A percentile compares a stretch with the other conserved stretches of the same genome.
phyloP scores from a whole-genome alignment of 1,140 invertebrate species.

The Coenobita brevimanus region DNA sequence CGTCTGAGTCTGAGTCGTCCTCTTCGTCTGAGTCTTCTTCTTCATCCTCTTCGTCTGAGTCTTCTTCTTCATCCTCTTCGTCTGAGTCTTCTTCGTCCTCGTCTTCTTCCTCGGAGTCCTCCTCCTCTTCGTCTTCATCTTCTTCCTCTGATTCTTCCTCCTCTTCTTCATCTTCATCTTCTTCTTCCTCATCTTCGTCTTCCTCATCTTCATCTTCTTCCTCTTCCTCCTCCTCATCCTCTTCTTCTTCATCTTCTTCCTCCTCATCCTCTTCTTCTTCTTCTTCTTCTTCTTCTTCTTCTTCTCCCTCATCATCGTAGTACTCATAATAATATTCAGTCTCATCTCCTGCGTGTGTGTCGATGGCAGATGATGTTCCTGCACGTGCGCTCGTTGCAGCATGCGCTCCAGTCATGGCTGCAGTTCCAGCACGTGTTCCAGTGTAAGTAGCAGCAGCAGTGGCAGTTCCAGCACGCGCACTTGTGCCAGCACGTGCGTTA shows the following conservation, averaged over 20 bases:
- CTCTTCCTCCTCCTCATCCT: conserved; percentile 5
- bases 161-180: conserved; percentile 23
- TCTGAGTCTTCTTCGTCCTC: conserved; percentile 20
- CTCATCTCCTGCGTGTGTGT: neutral
- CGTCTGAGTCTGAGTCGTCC: conserved; percentile 17
- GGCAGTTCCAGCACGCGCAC: too few relatives aligned
- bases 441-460: too few relatives aligned
- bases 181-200: neutral
- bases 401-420: too few relatives aligned
- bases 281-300: conserved; percentile 13
- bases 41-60: neutral
- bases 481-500: too few relatives aligned
- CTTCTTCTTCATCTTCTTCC: neutral
- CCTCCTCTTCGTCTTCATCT: conserved; percentile 26
- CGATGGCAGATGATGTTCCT: too few relatives aligned
- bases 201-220: conserved; percentile 19
- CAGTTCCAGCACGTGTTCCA: too few relatives aligned
- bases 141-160: conserved; percentile 29
- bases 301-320: neutral
- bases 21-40: conserved; percentile 4
- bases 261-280: conserved; percentile 22
- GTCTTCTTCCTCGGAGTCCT: conserved; percentile 23
- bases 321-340: neutral
- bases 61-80: conserved; percentile 35
- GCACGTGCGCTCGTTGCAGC: too few relatives aligned